Percentiles rank a stretch among this genome's conserved stretches.
phyloP scores from a whole-genome alignment of 2,888 invertebrate species.

The Anagyrus pseudococci region DNA sequence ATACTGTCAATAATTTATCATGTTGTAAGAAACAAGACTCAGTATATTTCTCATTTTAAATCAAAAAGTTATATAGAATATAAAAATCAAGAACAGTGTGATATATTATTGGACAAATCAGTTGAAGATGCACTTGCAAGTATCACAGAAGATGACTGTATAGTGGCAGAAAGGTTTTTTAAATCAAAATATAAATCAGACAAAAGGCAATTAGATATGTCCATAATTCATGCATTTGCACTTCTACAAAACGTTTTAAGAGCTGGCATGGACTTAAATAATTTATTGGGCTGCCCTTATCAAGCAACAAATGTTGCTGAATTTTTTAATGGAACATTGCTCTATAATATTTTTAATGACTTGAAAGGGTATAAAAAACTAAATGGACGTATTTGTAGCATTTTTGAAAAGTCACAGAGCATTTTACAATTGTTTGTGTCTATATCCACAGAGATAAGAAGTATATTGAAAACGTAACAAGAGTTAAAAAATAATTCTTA shows the following conservation, averaged over 20 bases:
- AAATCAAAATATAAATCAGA: slow-evolving; percentile 65
- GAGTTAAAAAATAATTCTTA: too few relatives aligned
- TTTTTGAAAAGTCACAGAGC: slow-evolving; percentile 52
- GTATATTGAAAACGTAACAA: too few relatives aligned
- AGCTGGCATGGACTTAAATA: slow-evolving; percentile 70
- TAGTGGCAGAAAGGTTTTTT: slow-evolving; percentile 67
- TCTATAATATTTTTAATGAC: slow-evolving; percentile 72
- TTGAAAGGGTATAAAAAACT: slow-evolving; percentile 66
- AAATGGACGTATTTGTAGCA: slow-evolving; percentile 45
- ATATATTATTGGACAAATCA: slow-evolving; percentile 45
- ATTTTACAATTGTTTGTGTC: slow-evolving; percentile 49
- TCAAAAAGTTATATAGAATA: not conserved
- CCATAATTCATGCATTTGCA: slow-evolving; percentile 69
- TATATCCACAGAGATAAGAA: slow-evolving; percentile 44
- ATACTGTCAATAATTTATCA: slow-evolving; percentile 63
- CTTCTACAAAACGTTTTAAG: slow-evolving; percentile 72
- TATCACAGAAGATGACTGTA: slow-evolving; percentile 67
- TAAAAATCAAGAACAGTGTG: not conserved
- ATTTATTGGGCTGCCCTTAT: slow-evolving; percentile 69
- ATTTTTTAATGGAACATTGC: slow-evolving; percentile 76
- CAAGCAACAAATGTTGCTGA: slow-evolving; percentile 67
- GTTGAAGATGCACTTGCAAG: slow-evolving; percentile 63
- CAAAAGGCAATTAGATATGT: slow-evolving; percentile 66
- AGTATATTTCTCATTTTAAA: slow-evolving; percentile 42
- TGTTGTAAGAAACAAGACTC: slow-evolving; percentile 7